Evolutionary conservation across 2,113 vertebrate genomes (phyloP).

Genomic region (Anarhynchus alexandrinus): DNA sequence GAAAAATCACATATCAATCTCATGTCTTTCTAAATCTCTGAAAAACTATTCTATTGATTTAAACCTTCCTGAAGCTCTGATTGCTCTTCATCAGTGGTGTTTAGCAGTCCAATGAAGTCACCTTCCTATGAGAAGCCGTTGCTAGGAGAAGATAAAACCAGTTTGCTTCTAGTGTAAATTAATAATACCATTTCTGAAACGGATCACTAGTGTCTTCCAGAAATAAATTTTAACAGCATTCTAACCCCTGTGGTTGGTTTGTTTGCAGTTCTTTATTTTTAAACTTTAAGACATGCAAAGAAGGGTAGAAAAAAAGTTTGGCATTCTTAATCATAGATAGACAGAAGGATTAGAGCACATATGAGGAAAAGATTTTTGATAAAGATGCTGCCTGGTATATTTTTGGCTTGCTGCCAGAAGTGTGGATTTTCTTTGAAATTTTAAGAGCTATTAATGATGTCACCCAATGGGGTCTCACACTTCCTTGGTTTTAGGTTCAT

Average conservation of each 20-base stretch:
- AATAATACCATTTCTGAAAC: neutral
- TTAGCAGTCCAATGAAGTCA: neutral
- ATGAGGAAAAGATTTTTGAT: neutral
- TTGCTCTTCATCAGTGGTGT: neutral
- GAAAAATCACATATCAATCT: neutral
- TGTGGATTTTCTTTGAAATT: neutral
- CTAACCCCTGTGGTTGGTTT: neutral
- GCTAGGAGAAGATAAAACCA: neutral
- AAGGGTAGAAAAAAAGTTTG: neutral
- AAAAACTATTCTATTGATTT: slow-evolving; percentile 7
- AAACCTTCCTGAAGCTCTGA: neutral
- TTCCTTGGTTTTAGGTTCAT: neutral
- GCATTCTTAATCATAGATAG: neutral
- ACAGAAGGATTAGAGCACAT: neutral
- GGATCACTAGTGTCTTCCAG: neutral
- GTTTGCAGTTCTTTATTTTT: neutral
- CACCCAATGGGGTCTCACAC: neutral
- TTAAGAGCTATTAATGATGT: neutral
- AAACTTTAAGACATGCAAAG: neutral
- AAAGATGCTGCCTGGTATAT: neutral
- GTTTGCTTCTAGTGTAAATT: neutral
- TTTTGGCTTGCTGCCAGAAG: neutral
- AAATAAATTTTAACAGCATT: neutral
- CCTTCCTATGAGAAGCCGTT: neutral
- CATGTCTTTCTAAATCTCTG: neutral